Conservation (phyloP, 2,888 invertebrate genomes). For the Calameuta idolon region DNA sequence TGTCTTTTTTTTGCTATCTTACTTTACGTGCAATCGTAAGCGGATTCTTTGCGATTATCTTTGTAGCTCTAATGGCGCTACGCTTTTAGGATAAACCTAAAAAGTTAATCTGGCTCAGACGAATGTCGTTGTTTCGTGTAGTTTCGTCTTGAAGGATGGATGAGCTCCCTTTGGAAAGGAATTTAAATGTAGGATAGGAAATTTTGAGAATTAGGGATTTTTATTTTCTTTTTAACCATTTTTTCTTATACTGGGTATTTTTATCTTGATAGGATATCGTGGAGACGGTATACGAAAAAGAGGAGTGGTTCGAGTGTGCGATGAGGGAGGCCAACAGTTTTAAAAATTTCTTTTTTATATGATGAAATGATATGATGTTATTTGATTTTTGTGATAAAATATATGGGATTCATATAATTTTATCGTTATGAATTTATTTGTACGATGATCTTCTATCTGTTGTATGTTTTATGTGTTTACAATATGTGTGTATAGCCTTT, state of each 20-base stretch:
- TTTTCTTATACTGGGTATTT: background rate
- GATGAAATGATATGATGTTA: background rate
- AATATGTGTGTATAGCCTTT: background rate
- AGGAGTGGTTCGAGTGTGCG: background rate
- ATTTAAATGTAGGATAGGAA: background rate
- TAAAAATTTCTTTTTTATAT: background rate
- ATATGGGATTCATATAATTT: background rate
- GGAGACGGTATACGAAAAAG: background rate
- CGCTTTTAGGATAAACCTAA: background rate
- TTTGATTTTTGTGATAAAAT: background rate
- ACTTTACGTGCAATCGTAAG: background rate
- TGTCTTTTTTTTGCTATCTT: background rate
- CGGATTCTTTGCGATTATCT: background rate
- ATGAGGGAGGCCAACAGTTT: background rate
- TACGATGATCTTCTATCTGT: background rate
- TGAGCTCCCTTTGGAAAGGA: background rate
- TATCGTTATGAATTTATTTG: background rate
- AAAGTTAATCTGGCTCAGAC: conserved; percentile 22
- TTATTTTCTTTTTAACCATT: background rate
- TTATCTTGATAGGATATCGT: background rate
- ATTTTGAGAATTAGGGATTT: background rate
- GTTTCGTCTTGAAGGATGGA: background rate
- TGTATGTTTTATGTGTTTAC: background rate
- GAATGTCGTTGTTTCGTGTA: conserved; percentile 8
- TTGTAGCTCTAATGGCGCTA: background rate